These are phyloP conservation scores for Mus spicilegus DNA, from an alignment of 2,113 vertebrate species.

Conservation along the genomic window DNA sequence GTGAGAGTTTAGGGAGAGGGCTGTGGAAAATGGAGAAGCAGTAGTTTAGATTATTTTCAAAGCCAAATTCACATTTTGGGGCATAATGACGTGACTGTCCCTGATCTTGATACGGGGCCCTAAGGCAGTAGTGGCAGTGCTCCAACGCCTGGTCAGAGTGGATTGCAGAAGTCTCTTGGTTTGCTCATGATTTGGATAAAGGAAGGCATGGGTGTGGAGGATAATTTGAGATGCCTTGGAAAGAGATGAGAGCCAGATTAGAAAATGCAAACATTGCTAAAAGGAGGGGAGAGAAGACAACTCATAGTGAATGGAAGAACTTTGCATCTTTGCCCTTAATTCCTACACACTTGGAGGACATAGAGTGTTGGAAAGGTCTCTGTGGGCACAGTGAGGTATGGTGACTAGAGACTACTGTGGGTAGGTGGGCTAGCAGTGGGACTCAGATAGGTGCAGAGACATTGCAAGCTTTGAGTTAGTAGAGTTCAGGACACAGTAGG, in stretches of 20 bases:
- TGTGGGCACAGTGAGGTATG: not conserved
- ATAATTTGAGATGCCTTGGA: not conserved
- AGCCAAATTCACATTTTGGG: not conserved
- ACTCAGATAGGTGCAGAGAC: not conserved
- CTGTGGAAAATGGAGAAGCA: not conserved
- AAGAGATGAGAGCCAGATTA: not conserved
- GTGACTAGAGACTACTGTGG: not conserved
- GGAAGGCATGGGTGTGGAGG: not conserved
- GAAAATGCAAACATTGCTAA: not conserved
- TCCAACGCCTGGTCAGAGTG: not conserved
- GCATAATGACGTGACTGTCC: not conserved
- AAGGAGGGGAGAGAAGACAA: not conserved
- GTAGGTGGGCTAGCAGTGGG: not conserved
- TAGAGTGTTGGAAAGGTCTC: not conserved
- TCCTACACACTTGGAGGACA: not conserved
- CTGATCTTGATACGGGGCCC: not conserved
- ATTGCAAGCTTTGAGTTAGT: not conserved
- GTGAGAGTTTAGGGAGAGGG: not conserved
- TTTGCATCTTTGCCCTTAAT: not conserved
- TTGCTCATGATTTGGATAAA: constrained; percentile 14
- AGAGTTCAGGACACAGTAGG: not conserved
- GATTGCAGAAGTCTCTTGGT: not conserved
- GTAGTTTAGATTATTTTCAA: not conserved
- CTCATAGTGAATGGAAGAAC: not conserved
- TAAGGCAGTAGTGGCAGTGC: not conserved